Percentiles rank a stretch among this genome's conserved stretches.
Conservation (phyloP, 2,888 invertebrate species). For the Sinelater perroti region DNA sequence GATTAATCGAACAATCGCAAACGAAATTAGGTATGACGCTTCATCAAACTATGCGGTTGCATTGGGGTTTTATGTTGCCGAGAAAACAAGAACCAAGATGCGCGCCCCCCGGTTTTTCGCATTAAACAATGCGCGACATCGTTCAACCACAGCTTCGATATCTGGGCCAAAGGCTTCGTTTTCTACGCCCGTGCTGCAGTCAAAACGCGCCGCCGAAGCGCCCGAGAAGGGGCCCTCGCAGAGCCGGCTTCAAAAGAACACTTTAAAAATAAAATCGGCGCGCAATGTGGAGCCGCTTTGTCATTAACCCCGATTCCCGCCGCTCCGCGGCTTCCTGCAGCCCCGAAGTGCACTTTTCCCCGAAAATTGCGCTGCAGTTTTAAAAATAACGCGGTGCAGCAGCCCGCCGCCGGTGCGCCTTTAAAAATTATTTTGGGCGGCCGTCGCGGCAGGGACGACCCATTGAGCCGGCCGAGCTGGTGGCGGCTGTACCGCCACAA, state of each 20-base stretch:
- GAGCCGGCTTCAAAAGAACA: slow-evolving; percentile 25
- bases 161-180: slow-evolving; percentile 40
- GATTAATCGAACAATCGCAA: slow-evolving; percentile 15
- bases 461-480: not conserved
- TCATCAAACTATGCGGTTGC: slow-evolving; percentile 9
- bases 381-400: slow-evolving; percentile 42
- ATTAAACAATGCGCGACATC: slow-evolving; percentile 22
- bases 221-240: not conserved
- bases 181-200: slow-evolving; percentile 26
- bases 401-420: slow-evolving; percentile 25
- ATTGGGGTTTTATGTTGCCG: not conserved
- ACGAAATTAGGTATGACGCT: slow-evolving; percentile 16
- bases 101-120: not conserved
- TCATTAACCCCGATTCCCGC: slow-evolving; percentile 43
- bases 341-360: slow-evolving; percentile 39
- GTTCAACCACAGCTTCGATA: slow-evolving; percentile 38
- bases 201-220: slow-evolving; percentile 4
- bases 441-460: not conserved
- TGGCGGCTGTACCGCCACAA: not conserved
- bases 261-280: slow-evolving; percentile 43
- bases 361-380: slow-evolving; percentile 45
- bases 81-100: slow-evolving; percentile 7
- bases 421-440: slow-evolving; percentile 29
- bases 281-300: slow-evolving; percentile 38
- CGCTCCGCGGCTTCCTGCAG: slow-evolving; percentile 25